Conservation (phyloP, 2,113 vertebrate species). For the Sebastes fasciatus region DNA sequence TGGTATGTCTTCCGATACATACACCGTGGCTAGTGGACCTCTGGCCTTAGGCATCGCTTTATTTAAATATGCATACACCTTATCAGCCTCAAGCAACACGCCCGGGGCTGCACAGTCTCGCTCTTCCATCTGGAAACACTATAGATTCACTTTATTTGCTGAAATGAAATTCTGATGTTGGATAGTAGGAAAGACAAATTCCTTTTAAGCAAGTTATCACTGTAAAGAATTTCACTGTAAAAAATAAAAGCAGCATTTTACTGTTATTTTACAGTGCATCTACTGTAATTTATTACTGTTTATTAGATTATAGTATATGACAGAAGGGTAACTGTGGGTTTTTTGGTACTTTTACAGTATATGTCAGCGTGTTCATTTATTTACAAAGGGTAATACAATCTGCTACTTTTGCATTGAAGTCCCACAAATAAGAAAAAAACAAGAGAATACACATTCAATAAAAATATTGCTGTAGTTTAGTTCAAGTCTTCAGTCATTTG, state of each 20-base stretch:
- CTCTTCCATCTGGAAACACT: not conserved
- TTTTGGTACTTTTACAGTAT: too few species aligned
- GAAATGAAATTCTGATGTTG: not conserved
- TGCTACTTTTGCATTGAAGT: too few species aligned
- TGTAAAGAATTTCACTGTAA: not conserved
- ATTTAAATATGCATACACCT: conserved; percentile 31
- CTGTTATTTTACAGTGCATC: not conserved
- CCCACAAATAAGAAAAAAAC: too few species aligned
- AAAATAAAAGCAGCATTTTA: too few species aligned
- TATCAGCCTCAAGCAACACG: conserved; percentile 21
- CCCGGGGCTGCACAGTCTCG: conserved; percentile 1
- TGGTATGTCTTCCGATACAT: not conserved
- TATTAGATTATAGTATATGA: not conserved
- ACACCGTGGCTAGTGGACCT: not conserved
- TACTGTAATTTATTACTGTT: not conserved
- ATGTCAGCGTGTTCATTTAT: too few species aligned
- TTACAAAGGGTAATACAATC: too few species aligned
- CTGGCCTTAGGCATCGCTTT: conserved; percentile 25
- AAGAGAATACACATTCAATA: too few species aligned
- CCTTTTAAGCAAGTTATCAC: not conserved
- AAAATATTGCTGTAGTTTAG: too few species aligned
- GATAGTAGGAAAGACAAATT: not conserved
- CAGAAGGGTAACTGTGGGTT: not conserved
- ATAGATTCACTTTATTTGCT: not conserved
- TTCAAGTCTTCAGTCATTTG: not conserved